These are phyloP conservation scores for Pinna nobilis DNA, from an alignment of 1,140 invertebrate species.

Conservation along the genomic window DNA sequence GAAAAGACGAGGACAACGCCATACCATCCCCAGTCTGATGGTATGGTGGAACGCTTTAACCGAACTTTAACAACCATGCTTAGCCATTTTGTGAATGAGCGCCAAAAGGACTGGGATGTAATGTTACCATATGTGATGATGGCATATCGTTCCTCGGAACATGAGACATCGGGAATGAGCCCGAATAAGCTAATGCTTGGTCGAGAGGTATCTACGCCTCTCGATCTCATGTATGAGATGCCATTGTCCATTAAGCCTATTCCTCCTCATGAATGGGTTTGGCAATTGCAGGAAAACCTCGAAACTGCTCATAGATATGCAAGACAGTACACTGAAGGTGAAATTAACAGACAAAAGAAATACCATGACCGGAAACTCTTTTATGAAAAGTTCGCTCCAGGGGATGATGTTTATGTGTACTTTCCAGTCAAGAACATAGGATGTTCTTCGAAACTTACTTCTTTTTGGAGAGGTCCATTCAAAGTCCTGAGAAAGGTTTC, in stretches of 20 bases:
- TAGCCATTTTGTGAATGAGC: not conserved
- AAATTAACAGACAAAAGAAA: constrained; percentile 3
- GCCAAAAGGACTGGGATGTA: constrained; percentile 28
- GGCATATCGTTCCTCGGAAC: constrained; percentile 21
- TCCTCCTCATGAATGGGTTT: constrained; percentile 9
- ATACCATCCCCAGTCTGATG: not conserved
- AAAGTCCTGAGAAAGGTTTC: not conserved
- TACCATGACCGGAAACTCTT: not conserved
- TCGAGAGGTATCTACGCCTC: constrained; percentile 21
- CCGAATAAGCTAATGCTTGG: constrained; percentile 42
- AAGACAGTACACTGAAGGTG: constrained; percentile 3
- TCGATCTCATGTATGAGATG: constrained; percentile 7
- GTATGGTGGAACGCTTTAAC: not conserved
- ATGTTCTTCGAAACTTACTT: constrained; percentile 8
- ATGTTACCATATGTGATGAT: constrained; percentile 32
- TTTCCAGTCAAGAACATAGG: constrained; percentile 7
- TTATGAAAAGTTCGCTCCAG: constrained; percentile 6
- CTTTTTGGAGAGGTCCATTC: constrained; percentile 15
- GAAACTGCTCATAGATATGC: constrained; percentile 8
- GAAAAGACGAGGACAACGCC: constrained; percentile 1
- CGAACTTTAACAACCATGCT: not conserved
- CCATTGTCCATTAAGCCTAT: not conserved
- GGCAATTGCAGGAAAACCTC: constrained; percentile 18
- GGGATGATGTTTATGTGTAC: constrained; percentile 12
- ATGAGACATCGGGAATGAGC: constrained; percentile 10